Conservation (phyloP, 2,888 invertebrate species). For the Phragmatobia fuliginosa region DNA sequence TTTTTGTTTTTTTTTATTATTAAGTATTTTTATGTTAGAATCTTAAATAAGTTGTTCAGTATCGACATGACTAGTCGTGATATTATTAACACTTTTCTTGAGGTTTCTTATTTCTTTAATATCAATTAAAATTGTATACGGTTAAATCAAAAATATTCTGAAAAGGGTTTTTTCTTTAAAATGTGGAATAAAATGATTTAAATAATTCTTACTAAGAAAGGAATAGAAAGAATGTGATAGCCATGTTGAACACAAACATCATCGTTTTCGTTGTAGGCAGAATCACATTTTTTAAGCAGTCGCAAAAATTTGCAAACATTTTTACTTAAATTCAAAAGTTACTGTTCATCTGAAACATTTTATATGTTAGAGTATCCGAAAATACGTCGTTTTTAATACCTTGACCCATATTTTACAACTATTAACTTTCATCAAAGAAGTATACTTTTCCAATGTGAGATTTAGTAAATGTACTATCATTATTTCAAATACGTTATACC, state of each 20-base stretch:
- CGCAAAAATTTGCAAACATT: too few species aligned
- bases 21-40: slow-evolving; percentile 8
- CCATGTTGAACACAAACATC: not conserved
- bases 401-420: not conserved
- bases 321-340: too few species aligned
- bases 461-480: slow-evolving; percentile 27
- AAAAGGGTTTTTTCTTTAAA: not conserved
- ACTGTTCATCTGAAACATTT: too few species aligned
- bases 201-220: not conserved
- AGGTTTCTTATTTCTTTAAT: not conserved
- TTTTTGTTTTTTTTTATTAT: slow-evolving; percentile 16
- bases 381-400: not conserved
- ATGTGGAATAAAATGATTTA: not conserved
- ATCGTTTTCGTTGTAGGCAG: not conserved
- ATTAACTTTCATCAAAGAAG: slow-evolving; percentile 14
- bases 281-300: too few species aligned
- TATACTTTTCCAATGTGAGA: slow-evolving; percentile 15
- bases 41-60: not conserved
- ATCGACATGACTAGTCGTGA: slow-evolving; percentile 33
- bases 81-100: not conserved
- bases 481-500: slow-evolving; percentile 24
- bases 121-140: not conserved
- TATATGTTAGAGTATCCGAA: too few species aligned
- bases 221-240: not conserved
- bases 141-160: not conserved